These are phyloP conservation scores for Eustalomyia histrio DNA, from an alignment of 2,888 invertebrate genomes.

Conservation along the genomic window DNA sequence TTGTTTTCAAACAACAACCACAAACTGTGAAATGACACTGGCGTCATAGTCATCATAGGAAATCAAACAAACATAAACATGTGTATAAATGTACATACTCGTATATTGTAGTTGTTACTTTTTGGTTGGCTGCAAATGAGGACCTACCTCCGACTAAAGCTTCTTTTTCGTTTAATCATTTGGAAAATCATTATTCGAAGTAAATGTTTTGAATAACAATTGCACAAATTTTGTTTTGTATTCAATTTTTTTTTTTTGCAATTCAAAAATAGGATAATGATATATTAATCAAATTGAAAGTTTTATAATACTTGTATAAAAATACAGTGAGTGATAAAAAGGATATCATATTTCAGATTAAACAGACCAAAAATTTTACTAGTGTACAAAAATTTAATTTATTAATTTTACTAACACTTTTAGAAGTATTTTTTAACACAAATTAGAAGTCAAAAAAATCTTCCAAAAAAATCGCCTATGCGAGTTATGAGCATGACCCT, in stretches of 20 bases:
- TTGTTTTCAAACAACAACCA: too few relatives aligned
- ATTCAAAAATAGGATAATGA: constrained; percentile 26
- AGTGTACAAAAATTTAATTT: too few relatives aligned
- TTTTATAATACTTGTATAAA: background rate
- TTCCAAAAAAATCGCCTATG: too few relatives aligned
- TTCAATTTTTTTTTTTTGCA: background rate
- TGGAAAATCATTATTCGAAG: background rate
- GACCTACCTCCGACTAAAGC: background rate
- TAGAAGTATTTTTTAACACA: too few relatives aligned
- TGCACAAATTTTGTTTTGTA: background rate
- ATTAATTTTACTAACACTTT: too few relatives aligned
- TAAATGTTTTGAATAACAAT: constrained; percentile 7
- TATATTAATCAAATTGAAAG: constrained; percentile 29
- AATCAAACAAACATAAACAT: background rate
- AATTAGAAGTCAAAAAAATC: too few relatives aligned
- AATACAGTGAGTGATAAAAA: background rate
- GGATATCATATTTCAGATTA: too few relatives aligned
- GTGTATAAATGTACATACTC: background rate
- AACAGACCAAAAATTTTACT: too few relatives aligned
- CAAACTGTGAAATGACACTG: constrained; percentile 6
- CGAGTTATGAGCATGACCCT: too few relatives aligned
- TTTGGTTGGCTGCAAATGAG: background rate
- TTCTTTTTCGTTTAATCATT: background rate
- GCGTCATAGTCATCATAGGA: background rate
- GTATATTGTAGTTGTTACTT: background rate